Conservation (phyloP, 2,888 invertebrate species). For the Macaria notata region DNA sequence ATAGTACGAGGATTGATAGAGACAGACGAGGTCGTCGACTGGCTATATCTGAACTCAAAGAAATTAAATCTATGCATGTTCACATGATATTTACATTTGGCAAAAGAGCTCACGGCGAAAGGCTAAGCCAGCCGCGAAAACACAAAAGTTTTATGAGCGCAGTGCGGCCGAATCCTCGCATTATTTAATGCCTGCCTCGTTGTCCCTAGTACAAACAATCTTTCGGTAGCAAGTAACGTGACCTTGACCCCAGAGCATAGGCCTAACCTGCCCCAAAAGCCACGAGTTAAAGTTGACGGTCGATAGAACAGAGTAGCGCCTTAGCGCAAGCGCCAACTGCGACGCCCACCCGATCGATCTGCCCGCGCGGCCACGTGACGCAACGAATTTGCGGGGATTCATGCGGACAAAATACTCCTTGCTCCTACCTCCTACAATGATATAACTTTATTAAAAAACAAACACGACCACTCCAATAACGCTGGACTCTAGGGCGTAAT, state of each 20-base stretch:
- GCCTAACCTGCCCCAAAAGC: constrained; percentile 83
- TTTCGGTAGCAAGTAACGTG: constrained; percentile 64
- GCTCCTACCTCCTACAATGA: constrained; percentile 34
- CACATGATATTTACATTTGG: no score
- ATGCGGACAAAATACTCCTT: constrained; percentile 59
- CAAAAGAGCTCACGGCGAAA: not conserved
- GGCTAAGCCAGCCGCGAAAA: constrained; percentile 3
- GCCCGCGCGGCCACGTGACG: constrained; percentile 79
- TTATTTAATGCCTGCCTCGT: constrained; percentile 29
- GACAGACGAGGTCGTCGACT: constrained; percentile 11
- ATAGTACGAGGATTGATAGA: not conserved
- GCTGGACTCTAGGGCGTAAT: no score
- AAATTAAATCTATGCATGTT: no score
- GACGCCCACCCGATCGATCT: constrained; percentile 69
- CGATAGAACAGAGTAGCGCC: constrained; percentile 67
- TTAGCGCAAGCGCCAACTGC: constrained; percentile 70
- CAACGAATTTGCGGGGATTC: constrained; percentile 79
- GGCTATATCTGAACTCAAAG: not conserved
- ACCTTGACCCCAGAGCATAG: constrained; percentile 81
- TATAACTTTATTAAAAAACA: constrained; percentile 12
- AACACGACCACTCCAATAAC: not conserved
- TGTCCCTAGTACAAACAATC: constrained; percentile 35
- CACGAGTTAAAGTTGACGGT: constrained; percentile 71
- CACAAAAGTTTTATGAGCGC: constrained; percentile 12
- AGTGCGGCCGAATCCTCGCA: constrained; percentile 18